Evolutionary conservation across 2,113 vertebrate genomes (phyloP), one percentile per base, ranked within the genome.

Genomic region (Mola mola): DNA sequence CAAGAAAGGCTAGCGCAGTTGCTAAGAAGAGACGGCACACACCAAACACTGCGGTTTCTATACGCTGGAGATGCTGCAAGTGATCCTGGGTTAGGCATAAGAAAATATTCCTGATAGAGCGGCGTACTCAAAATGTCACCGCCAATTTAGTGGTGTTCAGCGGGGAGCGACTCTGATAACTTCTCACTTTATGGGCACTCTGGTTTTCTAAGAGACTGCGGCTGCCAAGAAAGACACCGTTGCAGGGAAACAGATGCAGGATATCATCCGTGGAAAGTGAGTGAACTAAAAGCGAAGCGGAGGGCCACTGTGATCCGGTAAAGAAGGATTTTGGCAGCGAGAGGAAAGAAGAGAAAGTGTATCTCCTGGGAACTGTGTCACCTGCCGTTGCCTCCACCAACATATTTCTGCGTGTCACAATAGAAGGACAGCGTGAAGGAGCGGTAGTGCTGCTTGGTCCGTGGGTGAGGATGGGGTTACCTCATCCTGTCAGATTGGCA

Each of bases 171-270:
- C 84, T 89, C 75, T 84, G 85, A 88, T 87, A 86, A 70, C 72
- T 83, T 85, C 71, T 71, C 81, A 63, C 81, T 86, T 90, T 82
- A 85, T 85, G 70, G 76, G 50, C 40, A 16, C 60, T 84, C 70
- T 49, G 68, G 56, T 84, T 84, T 83, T 83, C 81, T 69, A 58
- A 85, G 22, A 21, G 63, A 57, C 41, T n/a, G 19, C 19, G 3
- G 64, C 84, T 77, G 88, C 88, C 86, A 81, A 79, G 52, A 77
- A 59, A 75, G 79, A 85, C 68, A 74, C 53, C 40, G 44, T 52
- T 67, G 20, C 57, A 59, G 79, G 70, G 73, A 87, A 87, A 78
- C 88, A 89, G 81, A 89, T 85, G 85, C 78, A 40, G 70, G 78
- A 84, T 66, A 49, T 79, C 76, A 78, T 86, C 60, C 84, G 83